These are phyloP conservation scores for Malacoraja senta DNA, from an alignment of 2,797 vertebrate species.

Conservation along the genomic window DNA sequence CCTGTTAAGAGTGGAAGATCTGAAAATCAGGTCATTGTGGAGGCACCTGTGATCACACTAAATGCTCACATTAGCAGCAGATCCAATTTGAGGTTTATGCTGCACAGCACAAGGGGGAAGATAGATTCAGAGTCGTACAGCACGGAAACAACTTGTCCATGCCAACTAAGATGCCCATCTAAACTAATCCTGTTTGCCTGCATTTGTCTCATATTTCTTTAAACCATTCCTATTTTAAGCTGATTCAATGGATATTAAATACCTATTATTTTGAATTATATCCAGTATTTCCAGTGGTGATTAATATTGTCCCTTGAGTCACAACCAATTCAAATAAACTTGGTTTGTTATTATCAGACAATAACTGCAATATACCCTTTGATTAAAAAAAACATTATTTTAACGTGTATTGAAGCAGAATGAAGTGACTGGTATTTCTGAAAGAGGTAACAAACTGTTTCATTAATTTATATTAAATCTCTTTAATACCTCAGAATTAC, in stretches of 20 bases:
- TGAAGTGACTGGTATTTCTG: background rate
- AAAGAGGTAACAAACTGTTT: background rate
- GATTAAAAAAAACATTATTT: background rate
- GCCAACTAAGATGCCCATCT: too few species aligned
- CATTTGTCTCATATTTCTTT: too few species aligned
- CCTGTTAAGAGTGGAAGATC: background rate
- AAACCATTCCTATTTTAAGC: background rate
- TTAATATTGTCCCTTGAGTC: background rate
- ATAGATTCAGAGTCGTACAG: background rate
- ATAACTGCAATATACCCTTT: background rate
- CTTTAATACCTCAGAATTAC: background rate
- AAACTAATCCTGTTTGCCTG: too few species aligned
- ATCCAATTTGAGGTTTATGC: background rate
- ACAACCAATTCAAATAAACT: background rate
- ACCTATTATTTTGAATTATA: background rate
- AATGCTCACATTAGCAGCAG: background rate
- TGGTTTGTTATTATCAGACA: background rate
- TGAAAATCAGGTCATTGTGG: background rate
- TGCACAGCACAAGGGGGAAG: background rate
- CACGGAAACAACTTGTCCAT: too few species aligned
- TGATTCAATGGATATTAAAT: background rate
- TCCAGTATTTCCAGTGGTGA: background rate
- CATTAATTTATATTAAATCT: background rate
- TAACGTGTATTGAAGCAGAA: background rate
- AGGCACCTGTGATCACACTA: background rate